Evolutionary conservation across 2,888 invertebrate genomes (phyloP).

Genomic region (Exephanes ischioxanthus): DNA sequence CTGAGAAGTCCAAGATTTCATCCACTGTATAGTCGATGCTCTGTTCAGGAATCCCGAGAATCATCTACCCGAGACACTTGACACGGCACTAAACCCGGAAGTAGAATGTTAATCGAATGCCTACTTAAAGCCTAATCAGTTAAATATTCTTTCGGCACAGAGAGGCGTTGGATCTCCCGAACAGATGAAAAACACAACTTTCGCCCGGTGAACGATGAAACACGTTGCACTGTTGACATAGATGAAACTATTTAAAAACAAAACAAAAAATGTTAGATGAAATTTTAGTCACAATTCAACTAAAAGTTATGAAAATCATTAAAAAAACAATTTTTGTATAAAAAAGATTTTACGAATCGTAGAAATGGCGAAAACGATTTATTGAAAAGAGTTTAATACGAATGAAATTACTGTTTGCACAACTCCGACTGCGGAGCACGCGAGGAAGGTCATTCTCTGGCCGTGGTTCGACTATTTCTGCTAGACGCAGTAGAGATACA

Average conservation of each 20-base stretch:
- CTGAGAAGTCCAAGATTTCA: neutral
- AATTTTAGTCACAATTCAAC: too few species aligned
- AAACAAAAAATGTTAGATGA: neutral
- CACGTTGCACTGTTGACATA: neutral
- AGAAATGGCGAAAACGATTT: neutral
- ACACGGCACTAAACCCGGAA: neutral
- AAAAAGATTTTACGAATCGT: neutral
- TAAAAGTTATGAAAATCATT: too few species aligned
- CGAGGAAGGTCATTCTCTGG: conserved; percentile 15
- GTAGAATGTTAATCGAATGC: neutral
- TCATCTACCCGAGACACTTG: neutral
- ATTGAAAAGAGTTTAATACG: neutral
- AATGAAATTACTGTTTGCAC: neutral
- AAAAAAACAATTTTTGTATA: neutral
- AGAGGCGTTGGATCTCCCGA: neutral
- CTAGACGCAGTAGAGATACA: conserved; percentile 8
- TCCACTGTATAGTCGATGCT: neutral
- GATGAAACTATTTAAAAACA: neutral
- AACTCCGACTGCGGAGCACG: neutral
- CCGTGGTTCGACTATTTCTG: conserved; percentile 13
- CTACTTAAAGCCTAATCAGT: neutral
- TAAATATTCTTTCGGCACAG: neutral
- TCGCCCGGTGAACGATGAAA: neutral
- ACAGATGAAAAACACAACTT: neutral
- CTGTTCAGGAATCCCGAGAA: neutral